Base-by-base conservation (phyloP, 2,113 vertebrate species). In the Upupa epops region DNA sequence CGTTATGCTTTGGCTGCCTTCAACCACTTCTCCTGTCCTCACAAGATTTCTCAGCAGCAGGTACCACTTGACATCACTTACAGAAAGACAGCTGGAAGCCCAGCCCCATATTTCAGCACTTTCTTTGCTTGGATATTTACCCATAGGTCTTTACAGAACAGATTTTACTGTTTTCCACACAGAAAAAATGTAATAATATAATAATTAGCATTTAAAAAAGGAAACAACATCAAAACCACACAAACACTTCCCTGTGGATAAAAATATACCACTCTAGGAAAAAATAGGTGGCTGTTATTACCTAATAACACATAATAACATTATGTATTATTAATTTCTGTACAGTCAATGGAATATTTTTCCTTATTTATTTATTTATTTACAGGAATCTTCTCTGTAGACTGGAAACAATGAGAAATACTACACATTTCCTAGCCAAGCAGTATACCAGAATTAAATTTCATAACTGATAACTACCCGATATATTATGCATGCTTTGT, bases 401-500 rank as follows among this genome's bases (percentile, higher is more conserved):
- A 63, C 29, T 79, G 18, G 31, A 64, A 84, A 80, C 19, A 68
- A 32, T 7, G 25, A 36, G 15, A 79, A 87, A 85, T 42, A 26
- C 22, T 32, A 21, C 22, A 79, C 32, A 36, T 51, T 92, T 86
- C 78, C 59, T 65, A 64, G 22, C 31, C 40, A 81, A 78, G 83
- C 31, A 26, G 52, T 32, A 29, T 31, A 82, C 45, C 32, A 88
- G 84, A 59, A 78, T 72, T 90, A 83, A 74, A 91, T 81, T 95
- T 90, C 58, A 26, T 68, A 94, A 88, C 65, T 86, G 88, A 95
- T 90, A 92, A 75, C 76, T 63, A 48, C 36, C 58, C 79, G 40
- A 58, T 91, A 83, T 63, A 81, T 91, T 95, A 95, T 91, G 86
- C 85, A 93, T 93, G 88, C 86, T 94, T 93, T 95, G 79, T 94